Conservation (phyloP, 2,888 invertebrate genomes). For the Lasioglossum morio region DNA sequence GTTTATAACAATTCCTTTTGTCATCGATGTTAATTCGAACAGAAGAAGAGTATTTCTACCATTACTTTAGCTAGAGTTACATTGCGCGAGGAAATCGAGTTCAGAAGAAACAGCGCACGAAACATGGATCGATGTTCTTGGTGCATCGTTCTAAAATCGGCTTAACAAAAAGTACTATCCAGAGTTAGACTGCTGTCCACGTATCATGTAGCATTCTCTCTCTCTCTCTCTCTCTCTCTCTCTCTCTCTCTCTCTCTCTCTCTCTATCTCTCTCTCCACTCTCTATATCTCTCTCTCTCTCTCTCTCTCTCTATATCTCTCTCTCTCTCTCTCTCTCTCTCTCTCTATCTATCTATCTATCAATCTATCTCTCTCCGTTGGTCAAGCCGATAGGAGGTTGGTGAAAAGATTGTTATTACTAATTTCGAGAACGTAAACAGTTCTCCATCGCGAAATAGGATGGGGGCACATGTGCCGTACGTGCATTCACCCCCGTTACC, state of each 20-base stretch:
- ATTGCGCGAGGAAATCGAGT: conserved; percentile 19
- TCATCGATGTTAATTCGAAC: no score
- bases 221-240: background rate
- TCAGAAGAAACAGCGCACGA: conserved; percentile 48
- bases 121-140: conserved; percentile 65
- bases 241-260: background rate
- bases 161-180: background rate
- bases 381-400: background rate
- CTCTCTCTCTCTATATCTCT: background rate
- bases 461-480: conserved; percentile 66
- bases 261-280: no score
- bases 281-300: conserved; percentile 4
- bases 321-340: background rate
- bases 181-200: conserved; percentile 14
- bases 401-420: conserved; percentile 56
- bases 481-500: conserved; percentile 77
- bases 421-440: conserved; percentile 46
- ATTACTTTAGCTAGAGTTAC: conserved; percentile 22
- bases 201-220: background rate
- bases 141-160: conserved; percentile 54
- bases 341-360: no score
- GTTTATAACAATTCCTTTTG: no score
- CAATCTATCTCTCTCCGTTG: no score
- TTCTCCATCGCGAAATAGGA: conserved; percentile 36
- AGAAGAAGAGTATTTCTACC: background rate